phyloP scores from a whole-genome alignment of 2,888 invertebrate species.

The Himalopsyche anomala region DNA sequence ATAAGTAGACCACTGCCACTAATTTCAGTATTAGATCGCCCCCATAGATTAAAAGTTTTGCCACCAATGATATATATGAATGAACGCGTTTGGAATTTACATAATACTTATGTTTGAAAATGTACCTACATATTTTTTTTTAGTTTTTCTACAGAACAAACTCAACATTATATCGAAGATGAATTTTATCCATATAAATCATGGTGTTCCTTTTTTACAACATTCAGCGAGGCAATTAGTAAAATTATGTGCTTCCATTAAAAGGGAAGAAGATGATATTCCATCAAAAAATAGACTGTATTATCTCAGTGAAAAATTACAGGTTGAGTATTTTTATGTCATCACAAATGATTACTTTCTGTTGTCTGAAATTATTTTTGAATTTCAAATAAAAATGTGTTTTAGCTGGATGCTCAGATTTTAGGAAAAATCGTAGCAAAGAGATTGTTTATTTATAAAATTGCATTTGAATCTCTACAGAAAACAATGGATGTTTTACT shows the following conservation, averaged over 20 bases:
- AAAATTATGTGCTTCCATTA: constrained; percentile 70
- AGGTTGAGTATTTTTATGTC: constrained; percentile 68
- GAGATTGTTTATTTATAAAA: constrained; percentile 76
- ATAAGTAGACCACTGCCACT: too few relatives aligned
- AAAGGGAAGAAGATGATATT: constrained; percentile 71
- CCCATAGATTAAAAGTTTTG: too few relatives aligned
- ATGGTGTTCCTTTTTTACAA: constrained; percentile 76
- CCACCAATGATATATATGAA: too few relatives aligned
- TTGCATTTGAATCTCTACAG: constrained; percentile 77
- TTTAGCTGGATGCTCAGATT: constrained; percentile 72
- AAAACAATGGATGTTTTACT: constrained; percentile 75
- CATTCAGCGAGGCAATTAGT: constrained; percentile 71
- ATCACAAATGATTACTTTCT: not conserved
- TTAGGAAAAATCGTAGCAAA: constrained; percentile 74
- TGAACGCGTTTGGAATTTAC: not conserved
- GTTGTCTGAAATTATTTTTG: too few relatives aligned
- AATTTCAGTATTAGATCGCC: too few relatives aligned
- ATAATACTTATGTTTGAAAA: not conserved
- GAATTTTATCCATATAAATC: constrained; percentile 73
- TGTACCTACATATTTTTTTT: constrained; percentile 48
- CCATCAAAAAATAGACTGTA: constrained; percentile 77
- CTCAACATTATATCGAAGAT: constrained; percentile 71
- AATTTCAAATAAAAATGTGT: constrained; percentile 49
- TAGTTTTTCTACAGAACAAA: constrained; percentile 70
- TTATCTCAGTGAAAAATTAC: constrained; percentile 75